Conservation (phyloP, 2,888 invertebrate genomes). For the Eustalomyia histrio region DNA sequence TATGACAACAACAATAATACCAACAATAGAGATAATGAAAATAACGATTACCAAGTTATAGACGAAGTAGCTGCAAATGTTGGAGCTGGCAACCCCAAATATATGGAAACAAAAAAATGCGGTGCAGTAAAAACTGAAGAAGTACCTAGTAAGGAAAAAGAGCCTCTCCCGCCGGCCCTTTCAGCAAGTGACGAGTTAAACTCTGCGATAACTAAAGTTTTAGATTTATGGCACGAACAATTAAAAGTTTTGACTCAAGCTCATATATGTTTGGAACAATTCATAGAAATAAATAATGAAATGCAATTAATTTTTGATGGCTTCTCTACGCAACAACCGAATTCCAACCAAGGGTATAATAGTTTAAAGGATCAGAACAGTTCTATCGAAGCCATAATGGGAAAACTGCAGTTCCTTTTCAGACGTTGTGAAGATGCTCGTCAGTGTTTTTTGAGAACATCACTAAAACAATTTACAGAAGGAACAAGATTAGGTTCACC, state of each 20-base stretch:
- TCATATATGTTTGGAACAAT: conserved; percentile 45
- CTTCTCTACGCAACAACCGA: background rate
- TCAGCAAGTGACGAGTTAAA: conserved; percentile 7
- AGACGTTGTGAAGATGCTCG: conserved; percentile 45
- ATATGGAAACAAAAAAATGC: background rate
- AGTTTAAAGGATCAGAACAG: conserved; percentile 32
- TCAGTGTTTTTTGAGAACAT: conserved; percentile 34
- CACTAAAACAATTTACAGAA: conserved; percentile 2
- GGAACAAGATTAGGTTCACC: background rate
- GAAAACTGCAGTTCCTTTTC: conserved; percentile 36
- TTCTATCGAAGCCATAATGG: conserved; percentile 17
- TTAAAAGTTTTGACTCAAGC: conserved; percentile 43
- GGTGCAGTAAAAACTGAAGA: conserved; percentile 15
- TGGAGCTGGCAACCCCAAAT: background rate
- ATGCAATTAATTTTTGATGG: conserved; percentile 14
- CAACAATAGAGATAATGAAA: background rate
- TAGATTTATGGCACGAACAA: conserved; percentile 49
- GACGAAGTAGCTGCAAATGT: background rate
- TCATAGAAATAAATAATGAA: conserved; percentile 54
- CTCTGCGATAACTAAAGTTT: background rate
- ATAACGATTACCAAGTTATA: background rate
- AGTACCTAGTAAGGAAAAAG: background rate
- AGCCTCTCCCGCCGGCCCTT: conserved; percentile 13
- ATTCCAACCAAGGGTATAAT: background rate
- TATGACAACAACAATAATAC: conserved; percentile 66